Conservation (phyloP, 2,797 vertebrate genomes). For the Babyrousa celebensis region DNA sequence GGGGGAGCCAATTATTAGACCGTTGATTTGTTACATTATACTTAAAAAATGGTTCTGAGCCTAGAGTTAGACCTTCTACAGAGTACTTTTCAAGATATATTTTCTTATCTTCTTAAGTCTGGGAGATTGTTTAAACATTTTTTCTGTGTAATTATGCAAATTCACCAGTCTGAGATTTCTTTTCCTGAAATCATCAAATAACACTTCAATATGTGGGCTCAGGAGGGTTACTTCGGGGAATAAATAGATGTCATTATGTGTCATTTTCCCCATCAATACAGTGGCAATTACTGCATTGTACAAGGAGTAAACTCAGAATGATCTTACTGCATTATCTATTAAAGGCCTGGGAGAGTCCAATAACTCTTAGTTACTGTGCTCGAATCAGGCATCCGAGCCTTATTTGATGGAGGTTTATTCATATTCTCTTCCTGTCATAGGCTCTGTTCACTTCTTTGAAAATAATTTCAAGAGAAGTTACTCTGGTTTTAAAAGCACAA, state of each 20-base stretch:
- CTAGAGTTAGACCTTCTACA: background rate
- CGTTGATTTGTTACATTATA: background rate
- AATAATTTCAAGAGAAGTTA: constrained; percentile 71
- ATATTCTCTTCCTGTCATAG: background rate
- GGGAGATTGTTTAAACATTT: constrained; percentile 41
- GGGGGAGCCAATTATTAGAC: constrained; percentile 19
- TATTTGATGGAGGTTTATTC: constrained; percentile 42
- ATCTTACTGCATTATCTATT: constrained; percentile 18
- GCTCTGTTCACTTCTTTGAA: constrained; percentile 58
- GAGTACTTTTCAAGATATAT: background rate
- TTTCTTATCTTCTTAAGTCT: constrained; percentile 64
- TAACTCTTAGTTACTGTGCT: constrained; percentile 22
- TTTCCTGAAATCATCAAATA: constrained; percentile 68
- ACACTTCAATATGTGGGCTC: constrained; percentile 18
- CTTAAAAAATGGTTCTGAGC: constrained; percentile 65
- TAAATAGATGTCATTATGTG: constrained; percentile 69
- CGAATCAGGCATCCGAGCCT: constrained; percentile 9
- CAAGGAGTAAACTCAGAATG: constrained; percentile 33
- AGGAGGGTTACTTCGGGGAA: constrained; percentile 47
- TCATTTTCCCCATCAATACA: constrained; percentile 57
- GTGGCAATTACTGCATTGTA: constrained; percentile 56
- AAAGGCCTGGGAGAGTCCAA: constrained; percentile 39
- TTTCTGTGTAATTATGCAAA: constrained; percentile 69
- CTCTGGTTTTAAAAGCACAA: constrained; percentile 69
- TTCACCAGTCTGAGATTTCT: constrained; percentile 67